A percentile compares a stretch with the other conserved stretches of the same genome.
These are phyloP conservation scores for Nudaria mundana DNA, from an alignment of 2,888 invertebrate species.

Conservation along the genomic window DNA sequence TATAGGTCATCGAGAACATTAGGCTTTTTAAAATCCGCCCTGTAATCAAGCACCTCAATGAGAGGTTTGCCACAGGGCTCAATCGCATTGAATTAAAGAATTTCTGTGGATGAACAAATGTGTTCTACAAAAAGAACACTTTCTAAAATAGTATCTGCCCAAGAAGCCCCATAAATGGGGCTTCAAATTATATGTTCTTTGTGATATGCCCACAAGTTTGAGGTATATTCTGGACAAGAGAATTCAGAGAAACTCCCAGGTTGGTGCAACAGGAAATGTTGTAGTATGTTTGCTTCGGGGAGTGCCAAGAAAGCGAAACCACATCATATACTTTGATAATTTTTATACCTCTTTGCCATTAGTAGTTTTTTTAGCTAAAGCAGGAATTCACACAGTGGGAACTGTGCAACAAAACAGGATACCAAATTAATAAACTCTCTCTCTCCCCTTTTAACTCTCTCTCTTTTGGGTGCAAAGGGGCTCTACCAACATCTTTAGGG, in stretches of 20 bases:
- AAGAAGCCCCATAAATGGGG: constrained; percentile 10
- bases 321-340: constrained; percentile 18
- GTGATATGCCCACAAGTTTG: constrained; percentile 8
- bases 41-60: no score
- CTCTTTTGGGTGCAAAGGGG: no score
- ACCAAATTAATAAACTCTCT: constrained; percentile 23
- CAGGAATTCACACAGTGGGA: constrained; percentile 35
- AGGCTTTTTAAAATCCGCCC: no score
- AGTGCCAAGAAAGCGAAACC: constrained; percentile 36
- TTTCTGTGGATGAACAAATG: no score
- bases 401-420: constrained; percentile 36
- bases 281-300: constrained; percentile 28
- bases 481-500: no score
- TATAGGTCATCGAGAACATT: no score
- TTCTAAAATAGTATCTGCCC: no score
- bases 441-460: no score
- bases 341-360: no score
- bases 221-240: constrained; percentile 37
- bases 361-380: constrained; percentile 34
- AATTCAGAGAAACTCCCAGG: constrained; percentile 32
- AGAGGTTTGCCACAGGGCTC: no score
- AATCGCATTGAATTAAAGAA: no score
- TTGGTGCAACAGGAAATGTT: constrained; percentile 16
- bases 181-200: constrained; percentile 10
- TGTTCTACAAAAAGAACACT: no score